Evolutionary conservation across 2,888 invertebrate genomes (phyloP).

Genomic region (Nephrotoma guestfalica): DNA sequence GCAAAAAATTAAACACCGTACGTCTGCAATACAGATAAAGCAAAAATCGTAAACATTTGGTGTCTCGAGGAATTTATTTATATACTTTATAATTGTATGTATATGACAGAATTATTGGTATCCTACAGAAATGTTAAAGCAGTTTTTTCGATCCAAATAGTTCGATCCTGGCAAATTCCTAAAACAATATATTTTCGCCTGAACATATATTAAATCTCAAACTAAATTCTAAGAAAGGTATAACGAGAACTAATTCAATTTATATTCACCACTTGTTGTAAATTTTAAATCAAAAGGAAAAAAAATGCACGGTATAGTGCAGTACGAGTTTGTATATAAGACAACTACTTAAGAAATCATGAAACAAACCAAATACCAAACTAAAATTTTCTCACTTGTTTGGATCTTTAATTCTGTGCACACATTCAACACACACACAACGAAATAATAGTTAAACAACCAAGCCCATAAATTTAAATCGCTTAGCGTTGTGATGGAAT

Average conservation of each 20-base stretch:
- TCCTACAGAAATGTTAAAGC: too few relatives aligned
- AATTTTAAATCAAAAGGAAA: too few relatives aligned
- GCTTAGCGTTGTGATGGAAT: background rate
- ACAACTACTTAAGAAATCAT: background rate
- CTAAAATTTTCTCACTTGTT: background rate
- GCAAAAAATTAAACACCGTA: background rate
- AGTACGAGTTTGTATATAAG: background rate
- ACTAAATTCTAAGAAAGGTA: too few relatives aligned
- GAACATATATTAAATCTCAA: too few relatives aligned
- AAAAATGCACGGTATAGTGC: background rate
- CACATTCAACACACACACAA: background rate
- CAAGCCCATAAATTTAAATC: background rate
- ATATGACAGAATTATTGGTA: too few relatives aligned
- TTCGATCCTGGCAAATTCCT: too few relatives aligned
- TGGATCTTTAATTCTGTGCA: background rate
- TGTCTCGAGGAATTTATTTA: too few relatives aligned
- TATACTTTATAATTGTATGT: too few relatives aligned
- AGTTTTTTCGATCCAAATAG: too few relatives aligned
- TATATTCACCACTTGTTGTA: background rate
- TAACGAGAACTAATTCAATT: background rate
- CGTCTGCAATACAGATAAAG: background rate
- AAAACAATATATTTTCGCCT: too few relatives aligned
- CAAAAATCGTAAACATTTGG: too few relatives aligned
- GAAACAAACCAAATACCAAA: background rate
- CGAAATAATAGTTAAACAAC: background rate